phyloP scores from a whole-genome alignment of 2,888 invertebrate species.

The Lepidocyrtinus sp. region DNA sequence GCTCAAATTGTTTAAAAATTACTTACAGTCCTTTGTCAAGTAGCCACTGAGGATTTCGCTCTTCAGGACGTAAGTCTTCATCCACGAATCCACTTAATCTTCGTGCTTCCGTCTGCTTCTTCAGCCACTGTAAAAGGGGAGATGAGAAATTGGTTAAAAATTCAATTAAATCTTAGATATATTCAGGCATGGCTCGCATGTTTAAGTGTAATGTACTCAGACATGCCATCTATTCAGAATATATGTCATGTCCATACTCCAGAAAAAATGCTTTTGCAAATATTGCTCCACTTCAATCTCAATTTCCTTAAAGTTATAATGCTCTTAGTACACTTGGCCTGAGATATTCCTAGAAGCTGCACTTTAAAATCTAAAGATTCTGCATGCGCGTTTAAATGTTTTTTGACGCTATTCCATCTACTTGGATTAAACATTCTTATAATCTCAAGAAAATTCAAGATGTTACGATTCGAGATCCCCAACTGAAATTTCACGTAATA shows the following conservation, averaged over 20 bases:
- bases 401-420: too few species aligned
- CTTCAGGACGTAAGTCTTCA: conserved; percentile 83
- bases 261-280: too few species aligned
- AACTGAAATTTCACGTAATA: too few species aligned
- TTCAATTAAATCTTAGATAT: background rate
- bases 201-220: background rate
- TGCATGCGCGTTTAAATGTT: too few species aligned
- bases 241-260: background rate
- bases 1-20: background rate
- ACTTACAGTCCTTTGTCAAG: conserved; percentile 84
- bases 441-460: too few species aligned
- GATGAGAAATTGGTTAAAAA: conserved; percentile 14
- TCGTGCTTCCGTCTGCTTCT: conserved; percentile 83
- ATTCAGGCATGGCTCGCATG: background rate
- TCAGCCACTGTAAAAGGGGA: conserved; percentile 77
- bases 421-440: too few species aligned
- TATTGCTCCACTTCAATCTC: too few species aligned
- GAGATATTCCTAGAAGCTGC: too few species aligned
- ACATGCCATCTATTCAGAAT: background rate
- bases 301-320: too few species aligned
- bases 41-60: conserved; percentile 87
- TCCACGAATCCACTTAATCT: conserved; percentile 80
- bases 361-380: too few species aligned
- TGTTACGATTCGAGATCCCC: too few species aligned
- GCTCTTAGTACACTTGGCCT: too few species aligned